Evolutionary conservation across 2,797 vertebrate species (phyloP).

Genomic region (Periophthalmus magnuspinnatus): DNA sequence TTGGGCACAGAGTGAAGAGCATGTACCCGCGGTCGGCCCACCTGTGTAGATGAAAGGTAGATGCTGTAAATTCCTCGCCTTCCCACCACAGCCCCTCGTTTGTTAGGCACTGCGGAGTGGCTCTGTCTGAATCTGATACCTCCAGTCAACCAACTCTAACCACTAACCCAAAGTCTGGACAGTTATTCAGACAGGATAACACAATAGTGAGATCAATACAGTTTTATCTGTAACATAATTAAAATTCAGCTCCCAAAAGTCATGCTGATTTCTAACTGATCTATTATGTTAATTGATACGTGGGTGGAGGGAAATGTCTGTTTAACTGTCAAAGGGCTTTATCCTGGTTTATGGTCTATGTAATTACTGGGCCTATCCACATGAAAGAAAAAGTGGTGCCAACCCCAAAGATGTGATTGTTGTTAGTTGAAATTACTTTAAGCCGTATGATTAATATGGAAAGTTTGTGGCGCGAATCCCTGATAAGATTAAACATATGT

Average conservation of each 20-base stretch:
- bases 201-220: neutral
- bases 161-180: conserved; percentile 38
- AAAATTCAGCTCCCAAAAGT: neutral
- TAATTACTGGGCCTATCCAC: no score
- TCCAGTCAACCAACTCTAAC: conserved; percentile 51
- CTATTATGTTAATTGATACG: neutral
- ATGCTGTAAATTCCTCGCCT: conserved; percentile 81
- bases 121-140: conserved; percentile 81
- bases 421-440: no score
- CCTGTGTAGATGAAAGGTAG: conserved; percentile 82
- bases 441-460: neutral
- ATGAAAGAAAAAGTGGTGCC: no score
- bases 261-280: neutral
- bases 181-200: conserved; percentile 18
- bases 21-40: conserved; percentile 61
- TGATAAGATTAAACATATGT: neutral
- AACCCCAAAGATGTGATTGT: neutral
- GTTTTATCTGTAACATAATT: neutral
- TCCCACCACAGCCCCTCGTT: conserved; percentile 75
- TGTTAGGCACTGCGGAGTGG: conserved; percentile 70
- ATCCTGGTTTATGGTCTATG: no score
- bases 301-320: neutral
- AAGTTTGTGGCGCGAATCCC: neutral
- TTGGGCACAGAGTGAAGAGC: conserved; percentile 33
- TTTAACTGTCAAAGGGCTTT: neutral